Conservation (phyloP, 2,888 invertebrate genomes). For the Alviniconcha strummeri region DNA sequence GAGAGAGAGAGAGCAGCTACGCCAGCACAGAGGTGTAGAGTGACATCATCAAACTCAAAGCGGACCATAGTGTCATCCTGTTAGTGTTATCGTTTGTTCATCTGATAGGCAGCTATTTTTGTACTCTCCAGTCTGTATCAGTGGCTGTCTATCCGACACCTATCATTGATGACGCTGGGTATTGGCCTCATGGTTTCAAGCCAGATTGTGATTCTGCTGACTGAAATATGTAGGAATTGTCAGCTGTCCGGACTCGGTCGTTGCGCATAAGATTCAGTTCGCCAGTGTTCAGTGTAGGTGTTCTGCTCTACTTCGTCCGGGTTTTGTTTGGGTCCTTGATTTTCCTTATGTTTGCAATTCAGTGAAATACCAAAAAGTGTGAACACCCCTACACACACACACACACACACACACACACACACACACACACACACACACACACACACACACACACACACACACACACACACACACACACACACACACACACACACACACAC, state of each 20-base stretch:
- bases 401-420: conserved; percentile 13
- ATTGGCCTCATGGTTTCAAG: too few relatives aligned
- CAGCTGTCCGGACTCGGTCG: background rate
- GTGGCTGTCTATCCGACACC: too few relatives aligned
- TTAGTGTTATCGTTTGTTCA: too few relatives aligned
- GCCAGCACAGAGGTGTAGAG: background rate
- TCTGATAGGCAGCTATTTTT: too few relatives aligned
- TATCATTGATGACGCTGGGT: too few relatives aligned
- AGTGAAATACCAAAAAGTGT: conserved; percentile 4
- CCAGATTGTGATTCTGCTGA: background rate
- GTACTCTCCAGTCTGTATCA: too few relatives aligned
- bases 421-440: conserved; percentile 19
- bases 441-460: conserved; percentile 9
- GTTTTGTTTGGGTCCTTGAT: too few relatives aligned
- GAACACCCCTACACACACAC: conserved; percentile 1
- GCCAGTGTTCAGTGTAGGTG: background rate
- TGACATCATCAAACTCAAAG: background rate
- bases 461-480: conserved; percentile 10
- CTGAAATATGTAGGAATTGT: background rate
- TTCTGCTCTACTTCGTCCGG: too few relatives aligned
- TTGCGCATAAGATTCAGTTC: background rate
- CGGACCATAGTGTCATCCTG: too few relatives aligned
- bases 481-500: background rate
- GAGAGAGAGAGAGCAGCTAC: background rate
- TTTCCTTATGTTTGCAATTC: background rate